Conservation (phyloP, 2,113 vertebrate species). For the Petrocephalus zakoni region DNA sequence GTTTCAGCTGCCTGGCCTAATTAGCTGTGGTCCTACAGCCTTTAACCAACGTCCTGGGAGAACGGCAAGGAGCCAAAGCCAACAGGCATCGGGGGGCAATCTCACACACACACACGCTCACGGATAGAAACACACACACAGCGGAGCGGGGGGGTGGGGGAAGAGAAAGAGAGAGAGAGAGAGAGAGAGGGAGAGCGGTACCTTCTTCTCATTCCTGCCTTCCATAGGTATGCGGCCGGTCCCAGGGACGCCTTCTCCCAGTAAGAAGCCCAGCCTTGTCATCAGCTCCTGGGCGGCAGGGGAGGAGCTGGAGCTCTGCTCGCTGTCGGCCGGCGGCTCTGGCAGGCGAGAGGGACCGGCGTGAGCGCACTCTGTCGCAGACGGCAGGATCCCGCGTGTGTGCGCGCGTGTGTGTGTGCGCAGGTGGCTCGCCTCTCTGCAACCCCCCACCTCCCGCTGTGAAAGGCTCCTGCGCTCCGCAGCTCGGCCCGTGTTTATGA, state of each 20-base stretch:
- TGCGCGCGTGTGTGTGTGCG: background rate
- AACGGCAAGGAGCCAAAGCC: slow-evolving; percentile 27
- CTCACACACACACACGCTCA: background rate
- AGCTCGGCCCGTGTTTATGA: slow-evolving; percentile 31
- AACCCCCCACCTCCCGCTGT: slow-evolving; percentile 2
- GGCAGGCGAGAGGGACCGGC: slow-evolving; percentile 42
- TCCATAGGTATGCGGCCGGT: slow-evolving; percentile 85
- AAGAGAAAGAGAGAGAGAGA: slow-evolving; percentile 20
- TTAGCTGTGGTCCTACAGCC: slow-evolving; percentile 30
- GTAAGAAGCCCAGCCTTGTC: slow-evolving; percentile 94
- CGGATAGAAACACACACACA: slow-evolving; percentile 19
- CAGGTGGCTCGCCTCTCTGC: background rate
- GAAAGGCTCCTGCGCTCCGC: slow-evolving; percentile 26
- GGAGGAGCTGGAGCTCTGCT: slow-evolving; percentile 80
- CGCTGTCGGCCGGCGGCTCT: slow-evolving; percentile 79
- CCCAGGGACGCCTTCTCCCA: slow-evolving; percentile 94
- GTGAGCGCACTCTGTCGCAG: slow-evolving; percentile 16
- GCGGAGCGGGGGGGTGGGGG: slow-evolving; percentile 13
- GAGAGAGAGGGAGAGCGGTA: slow-evolving; percentile 47
- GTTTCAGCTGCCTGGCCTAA: slow-evolving; percentile 43
- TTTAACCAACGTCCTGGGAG: slow-evolving; percentile 32
- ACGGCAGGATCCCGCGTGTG: background rate
- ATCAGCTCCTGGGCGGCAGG: slow-evolving; percentile 96
- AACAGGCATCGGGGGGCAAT: background rate
- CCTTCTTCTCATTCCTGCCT: slow-evolving; percentile 91